Evolutionary conservation across 2,888 invertebrate genomes (phyloP).

Genomic region (Choristoneura rosaceana): DNA sequence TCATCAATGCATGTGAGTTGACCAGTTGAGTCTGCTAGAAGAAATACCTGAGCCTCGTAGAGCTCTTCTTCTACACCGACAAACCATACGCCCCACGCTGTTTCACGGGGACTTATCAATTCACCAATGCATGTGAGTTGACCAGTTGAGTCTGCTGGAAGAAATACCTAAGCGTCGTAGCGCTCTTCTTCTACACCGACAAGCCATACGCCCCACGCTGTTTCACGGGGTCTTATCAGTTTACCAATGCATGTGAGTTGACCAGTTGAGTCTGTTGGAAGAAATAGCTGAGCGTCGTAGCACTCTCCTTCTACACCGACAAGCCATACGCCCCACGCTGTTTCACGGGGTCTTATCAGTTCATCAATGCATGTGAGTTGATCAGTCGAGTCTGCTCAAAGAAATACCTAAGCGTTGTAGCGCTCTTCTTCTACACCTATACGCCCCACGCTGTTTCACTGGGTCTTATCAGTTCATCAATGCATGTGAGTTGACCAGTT

Average conservation of each 20-base stretch:
- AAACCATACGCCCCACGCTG: slow-evolving; percentile 92
- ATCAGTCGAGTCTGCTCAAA: background rate
- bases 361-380: slow-evolving; percentile 96
- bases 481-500: slow-evolving; percentile 89
- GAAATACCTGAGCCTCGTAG: slow-evolving; percentile 89
- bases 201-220: slow-evolving; percentile 92
- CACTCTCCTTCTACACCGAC: slow-evolving; percentile 97
- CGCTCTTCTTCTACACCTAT: slow-evolving; percentile 97
- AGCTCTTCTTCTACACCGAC: slow-evolving; percentile 97
- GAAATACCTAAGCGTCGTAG: slow-evolving; percentile 90
- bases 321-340: slow-evolving; percentile 93
- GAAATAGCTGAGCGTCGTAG: slow-evolving; percentile 90
- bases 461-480: slow-evolving; percentile 97
- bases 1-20: slow-evolving; percentile 96
- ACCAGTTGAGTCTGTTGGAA: background rate
- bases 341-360: slow-evolving; percentile 96
- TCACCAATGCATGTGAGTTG: slow-evolving; percentile 96
- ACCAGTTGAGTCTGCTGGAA: background rate
- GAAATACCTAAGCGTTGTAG: slow-evolving; percentile 90
- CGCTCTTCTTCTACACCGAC: slow-evolving; percentile 97
- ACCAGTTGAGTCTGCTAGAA: background rate
- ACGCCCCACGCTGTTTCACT: slow-evolving; percentile 95
- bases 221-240: slow-evolving; percentile 96
- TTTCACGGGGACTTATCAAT: slow-evolving; percentile 96
- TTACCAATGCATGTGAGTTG: slow-evolving; percentile 96